phyloP scores from a whole-genome alignment of 2,113 vertebrate genomes.

The Leucoraja erinaceus region DNA sequence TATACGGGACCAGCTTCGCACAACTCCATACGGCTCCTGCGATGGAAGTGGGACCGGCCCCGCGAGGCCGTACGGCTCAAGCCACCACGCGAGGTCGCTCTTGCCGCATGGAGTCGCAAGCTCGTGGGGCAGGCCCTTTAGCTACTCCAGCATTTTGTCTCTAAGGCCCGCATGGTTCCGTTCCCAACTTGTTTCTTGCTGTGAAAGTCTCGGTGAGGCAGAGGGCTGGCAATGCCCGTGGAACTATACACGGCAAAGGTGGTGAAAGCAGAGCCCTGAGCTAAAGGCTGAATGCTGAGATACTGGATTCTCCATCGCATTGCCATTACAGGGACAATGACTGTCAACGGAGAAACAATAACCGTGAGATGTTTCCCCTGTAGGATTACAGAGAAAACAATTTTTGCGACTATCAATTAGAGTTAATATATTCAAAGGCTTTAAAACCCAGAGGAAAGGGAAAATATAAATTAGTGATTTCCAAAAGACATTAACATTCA shows the following conservation, averaged over 20 bases:
- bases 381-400: background rate
- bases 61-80: too few relatives aligned
- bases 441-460: background rate
- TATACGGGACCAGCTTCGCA: too few relatives aligned
- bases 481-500: constrained; percentile 33
- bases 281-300: background rate
- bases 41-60: too few relatives aligned
- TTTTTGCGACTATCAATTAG: constrained; percentile 19
- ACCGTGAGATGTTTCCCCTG: background rate
- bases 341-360: background rate
- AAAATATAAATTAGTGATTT: constrained; percentile 31
- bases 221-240: background rate
- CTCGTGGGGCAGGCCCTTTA: too few relatives aligned
- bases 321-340: background rate
- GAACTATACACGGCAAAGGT: background rate
- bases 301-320: background rate
- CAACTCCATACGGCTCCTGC: too few relatives aligned
- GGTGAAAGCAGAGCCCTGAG: background rate
- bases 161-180: too few relatives aligned
- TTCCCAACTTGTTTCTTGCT: too few relatives aligned
- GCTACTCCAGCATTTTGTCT: too few relatives aligned
- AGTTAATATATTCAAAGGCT: constrained; percentile 33
- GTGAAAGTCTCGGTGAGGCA: background rate
- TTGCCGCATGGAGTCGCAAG: too few relatives aligned
- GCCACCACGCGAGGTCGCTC: too few relatives aligned